phyloP scores from a whole-genome alignment of 2,888 invertebrate genomes.

The Phortica magna region DNA sequence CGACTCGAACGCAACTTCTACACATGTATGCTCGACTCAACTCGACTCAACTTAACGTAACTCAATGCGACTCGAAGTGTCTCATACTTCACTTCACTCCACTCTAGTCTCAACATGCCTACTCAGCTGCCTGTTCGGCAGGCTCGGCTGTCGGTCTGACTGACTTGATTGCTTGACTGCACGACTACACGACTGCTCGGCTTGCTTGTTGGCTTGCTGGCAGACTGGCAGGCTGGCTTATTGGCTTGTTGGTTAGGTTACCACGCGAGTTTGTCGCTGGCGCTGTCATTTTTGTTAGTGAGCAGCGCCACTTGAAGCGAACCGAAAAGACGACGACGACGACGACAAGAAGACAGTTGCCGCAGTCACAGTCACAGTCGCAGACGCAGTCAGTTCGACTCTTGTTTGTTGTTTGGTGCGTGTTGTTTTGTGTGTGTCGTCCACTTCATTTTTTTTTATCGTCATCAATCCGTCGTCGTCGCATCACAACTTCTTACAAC shows the following conservation, averaged over 20 bases:
- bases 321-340: not conserved
- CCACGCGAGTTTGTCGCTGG: constrained; percentile 5
- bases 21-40: too few species aligned
- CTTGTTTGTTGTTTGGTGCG: not conserved
- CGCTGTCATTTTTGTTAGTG: constrained; percentile 17
- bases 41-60: not conserved
- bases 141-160: not conserved
- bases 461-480: not conserved
- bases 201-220: constrained; percentile 12
- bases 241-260: constrained; percentile 23
- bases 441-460: not conserved
- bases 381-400: constrained; percentile 41
- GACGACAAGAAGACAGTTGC: constrained; percentile 35
- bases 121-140: not conserved
- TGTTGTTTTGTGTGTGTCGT: not conserved
- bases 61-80: not conserved
- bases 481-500: not conserved
- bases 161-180: not conserved
- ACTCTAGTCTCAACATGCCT: not conserved
- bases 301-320: not conserved
- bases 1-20: too few species aligned
- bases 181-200: not conserved
- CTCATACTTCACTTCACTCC: too few species aligned
- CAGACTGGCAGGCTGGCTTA: not conserved
- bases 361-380: constrained; percentile 42